Percentiles rank a stretch among this genome's conserved stretches.
phyloP scores from a whole-genome alignment of 2,113 vertebrate species.

The Ammodramus savannarum region DNA sequence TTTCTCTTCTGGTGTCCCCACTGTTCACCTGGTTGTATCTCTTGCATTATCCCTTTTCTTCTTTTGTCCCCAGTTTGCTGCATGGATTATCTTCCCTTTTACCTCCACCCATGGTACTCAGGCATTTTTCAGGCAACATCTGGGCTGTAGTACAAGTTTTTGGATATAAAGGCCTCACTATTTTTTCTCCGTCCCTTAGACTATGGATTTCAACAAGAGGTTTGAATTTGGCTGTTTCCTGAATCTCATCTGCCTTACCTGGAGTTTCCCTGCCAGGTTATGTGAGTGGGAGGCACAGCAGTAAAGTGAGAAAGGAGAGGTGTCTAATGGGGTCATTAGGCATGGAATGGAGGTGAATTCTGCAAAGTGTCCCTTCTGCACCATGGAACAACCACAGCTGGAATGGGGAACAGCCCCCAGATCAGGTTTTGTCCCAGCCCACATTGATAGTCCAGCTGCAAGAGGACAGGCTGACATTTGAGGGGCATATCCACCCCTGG shows the following conservation, averaged over 20 bases:
- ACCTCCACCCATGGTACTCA: not conserved
- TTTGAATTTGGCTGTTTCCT: not conserved
- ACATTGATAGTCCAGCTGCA: not conserved
- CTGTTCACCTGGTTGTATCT: not conserved
- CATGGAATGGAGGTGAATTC: not conserved
- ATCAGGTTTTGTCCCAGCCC: not conserved
- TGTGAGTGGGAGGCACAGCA: not conserved
- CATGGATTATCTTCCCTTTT: not conserved
- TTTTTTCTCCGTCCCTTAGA: not conserved
- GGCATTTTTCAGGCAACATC: not conserved
- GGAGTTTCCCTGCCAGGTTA: not conserved
- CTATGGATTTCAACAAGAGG: not conserved
- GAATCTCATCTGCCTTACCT: not conserved
- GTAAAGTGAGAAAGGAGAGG: not conserved
- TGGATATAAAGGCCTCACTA: not conserved
- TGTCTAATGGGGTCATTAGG: not conserved
- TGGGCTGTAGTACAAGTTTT: not conserved
- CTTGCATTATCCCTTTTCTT: not conserved
- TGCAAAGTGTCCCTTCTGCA: not conserved
- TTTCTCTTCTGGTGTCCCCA: not conserved
- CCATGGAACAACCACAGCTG: not conserved
- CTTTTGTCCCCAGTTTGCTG: not conserved
- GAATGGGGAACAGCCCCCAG: not conserved
- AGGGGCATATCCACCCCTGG: not conserved
- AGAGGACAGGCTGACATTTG: not conserved